Evolutionary conservation across 1,140 invertebrate genomes (phyloP), one percentile per base, ranked within the genome.

Genomic region (Drosophila triauraria): DNA sequence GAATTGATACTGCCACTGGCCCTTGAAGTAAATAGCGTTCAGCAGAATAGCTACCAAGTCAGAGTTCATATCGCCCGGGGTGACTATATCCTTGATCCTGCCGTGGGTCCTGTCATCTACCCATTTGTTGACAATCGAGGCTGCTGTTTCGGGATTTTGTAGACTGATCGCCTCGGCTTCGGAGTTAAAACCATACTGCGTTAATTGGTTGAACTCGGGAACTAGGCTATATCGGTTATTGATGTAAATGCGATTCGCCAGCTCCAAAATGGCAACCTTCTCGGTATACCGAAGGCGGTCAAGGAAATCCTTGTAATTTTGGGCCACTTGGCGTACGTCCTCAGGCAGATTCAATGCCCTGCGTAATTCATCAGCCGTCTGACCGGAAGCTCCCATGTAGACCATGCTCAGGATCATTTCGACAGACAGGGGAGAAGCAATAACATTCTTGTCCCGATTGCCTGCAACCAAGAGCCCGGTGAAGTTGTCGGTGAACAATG

Each of bases 1-100:
- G 25, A 91, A 92, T 12, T 63, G 15, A 44, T 80, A 48, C 12
- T 64, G 32, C 88, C 91, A 92, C 7, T 69, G 57, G 32, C 84
- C 91, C 23, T 91, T 85, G 38, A 96, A 96, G 81, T 96, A 95
- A 35, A 96, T 93, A 2, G 95, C 95, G 86, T 96, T 96, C 1
- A 94, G 91, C 5, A 96, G 87, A 12, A 96, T 92, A 46, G 95
- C 62, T 25, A 40, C 91, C 77, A 93, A 93, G 6, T 77, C 30
- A 0, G 7, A 3, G 47, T 63, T 40, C 0, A 94, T 46, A 5
- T 76, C 77, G 48, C 43, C 90, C 30, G 91, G 20, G 2, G 78
- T 10, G 7, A 96, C 69, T 0, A 96, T 84, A 69, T 95, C 68
- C 46, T 93, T 93, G 23, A 96, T 96, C 74, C 94, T 93, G 40